These are phyloP conservation scores for Peromyscus aztecus DNA, from an alignment of 2,797 vertebrate species.

Conservation along the genomic window DNA sequence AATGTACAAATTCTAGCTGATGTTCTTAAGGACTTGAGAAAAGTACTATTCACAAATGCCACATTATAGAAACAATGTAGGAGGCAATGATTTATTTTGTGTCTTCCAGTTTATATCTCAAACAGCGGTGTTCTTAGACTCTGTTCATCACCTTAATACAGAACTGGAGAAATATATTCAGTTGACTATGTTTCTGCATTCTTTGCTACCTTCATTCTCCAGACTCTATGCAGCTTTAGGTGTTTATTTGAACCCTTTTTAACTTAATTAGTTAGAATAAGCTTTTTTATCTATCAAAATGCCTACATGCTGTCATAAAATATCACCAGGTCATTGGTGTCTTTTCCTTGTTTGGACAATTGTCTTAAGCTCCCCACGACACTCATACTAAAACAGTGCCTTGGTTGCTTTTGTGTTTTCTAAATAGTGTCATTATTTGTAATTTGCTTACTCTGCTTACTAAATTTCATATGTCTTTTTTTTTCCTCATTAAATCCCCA, in stretches of 20 bases:
- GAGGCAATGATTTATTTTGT: conserved; percentile 51
- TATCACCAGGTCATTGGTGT: neutral
- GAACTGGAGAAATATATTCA: conserved; percentile 19
- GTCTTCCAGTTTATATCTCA: neutral
- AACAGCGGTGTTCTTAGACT: neutral
- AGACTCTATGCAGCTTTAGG: conserved; percentile 34
- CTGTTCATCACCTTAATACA: conserved; percentile 31
- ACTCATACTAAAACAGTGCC: neutral
- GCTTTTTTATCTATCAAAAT: conserved; percentile 27
- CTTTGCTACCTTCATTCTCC: conserved; percentile 11
- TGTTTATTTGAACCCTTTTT: conserved; percentile 49
- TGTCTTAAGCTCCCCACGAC: neutral
- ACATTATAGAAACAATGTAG: conserved; percentile 24
- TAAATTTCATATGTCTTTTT: neutral
- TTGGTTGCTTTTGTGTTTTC: conserved; percentile 41
- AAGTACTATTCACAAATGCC: conserved; percentile 58
- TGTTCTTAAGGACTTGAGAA: conserved; percentile 39
- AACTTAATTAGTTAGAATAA: conserved; percentile 41
- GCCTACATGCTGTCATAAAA: conserved; percentile 10
- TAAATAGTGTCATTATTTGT: conserved; percentile 14
- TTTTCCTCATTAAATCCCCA: conserved; percentile 19
- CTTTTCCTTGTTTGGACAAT: neutral
- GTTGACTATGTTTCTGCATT: neutral
- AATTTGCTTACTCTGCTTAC: neutral
- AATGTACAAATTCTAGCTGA: conserved; percentile 42